Evolutionary conservation across 2,888 invertebrate species (phyloP).

Genomic region (Mesopsocus fuscifrons): DNA sequence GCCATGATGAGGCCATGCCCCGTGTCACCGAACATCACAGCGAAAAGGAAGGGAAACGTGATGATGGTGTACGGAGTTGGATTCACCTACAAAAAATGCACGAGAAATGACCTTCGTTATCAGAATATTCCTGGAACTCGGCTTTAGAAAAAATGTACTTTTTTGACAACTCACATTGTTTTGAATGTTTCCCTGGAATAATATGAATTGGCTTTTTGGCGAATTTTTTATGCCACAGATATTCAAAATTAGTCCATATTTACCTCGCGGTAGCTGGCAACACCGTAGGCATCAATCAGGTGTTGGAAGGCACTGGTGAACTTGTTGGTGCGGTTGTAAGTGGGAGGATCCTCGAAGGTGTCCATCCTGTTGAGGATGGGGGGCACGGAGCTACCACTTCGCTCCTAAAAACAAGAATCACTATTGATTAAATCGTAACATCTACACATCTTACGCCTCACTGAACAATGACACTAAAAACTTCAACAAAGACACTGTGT

Average conservation of each 20-base stretch:
- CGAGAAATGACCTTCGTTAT: conserved; percentile 2
- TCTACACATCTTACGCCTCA: background rate
- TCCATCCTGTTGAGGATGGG: conserved; percentile 92
- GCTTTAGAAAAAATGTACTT: conserved; percentile 8
- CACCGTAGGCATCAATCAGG: conserved; percentile 91
- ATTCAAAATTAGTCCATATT: too few species aligned
- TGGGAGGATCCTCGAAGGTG: conserved; percentile 76
- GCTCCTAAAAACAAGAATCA: conserved; percentile 38
- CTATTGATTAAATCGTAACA: conserved; percentile 5
- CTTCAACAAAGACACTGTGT: too few species aligned
- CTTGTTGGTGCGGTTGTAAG: conserved; percentile 90
- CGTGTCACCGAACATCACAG: conserved; percentile 97
- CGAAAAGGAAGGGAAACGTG: conserved; percentile 94
- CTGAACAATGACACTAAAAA: too few species aligned
- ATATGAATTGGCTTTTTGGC: too few species aligned
- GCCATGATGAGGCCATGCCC: conserved; percentile 91
- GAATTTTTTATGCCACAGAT: too few species aligned
- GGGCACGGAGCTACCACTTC: conserved; percentile 85
- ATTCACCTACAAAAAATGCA: conserved; percentile 16
- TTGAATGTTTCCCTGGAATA: too few species aligned
- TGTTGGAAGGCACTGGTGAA: conserved; percentile 90
- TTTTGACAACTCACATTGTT: too few species aligned
- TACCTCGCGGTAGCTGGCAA: conserved; percentile 88
- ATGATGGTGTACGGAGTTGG: conserved; percentile 87
- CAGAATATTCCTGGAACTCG: conserved; percentile 3